Evolutionary conservation across 2,888 invertebrate genomes (phyloP), one percentile per base, ranked within the genome.

Genomic region (Oeneis ivallda): DNA sequence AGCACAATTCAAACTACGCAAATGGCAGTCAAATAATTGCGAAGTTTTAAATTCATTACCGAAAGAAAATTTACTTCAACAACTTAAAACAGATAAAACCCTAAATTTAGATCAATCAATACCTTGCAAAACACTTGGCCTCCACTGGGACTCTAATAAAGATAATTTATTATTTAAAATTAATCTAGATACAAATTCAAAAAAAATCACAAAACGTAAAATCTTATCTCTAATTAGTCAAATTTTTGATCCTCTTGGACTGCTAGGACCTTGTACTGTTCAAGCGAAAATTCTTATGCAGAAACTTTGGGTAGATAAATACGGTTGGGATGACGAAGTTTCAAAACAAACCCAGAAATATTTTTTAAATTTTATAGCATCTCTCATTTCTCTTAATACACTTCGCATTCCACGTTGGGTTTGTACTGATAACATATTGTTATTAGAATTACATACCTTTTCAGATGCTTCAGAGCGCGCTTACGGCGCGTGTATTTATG

Each of bases 271-370:
- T n/a, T 58, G 58, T 13, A 45, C 45, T 3, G 47, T 58, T 45
- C 26, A 58, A 47, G 58, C 58, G 34, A 58, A 58, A 47, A 58
- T 58, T 43, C 26, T 58, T 1, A 58, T 45, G 45, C 58, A 58
- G 32, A 52, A 52, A 11, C 52, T 52, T 52, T 52, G 52, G 52
- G 10, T 52, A 11, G 11, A 26, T 52, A 52, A 52, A 26, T 52
- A 5, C 19, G 19, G 26, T 26, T 52, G 52, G 52, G 52, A 52
- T 52, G 52, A 52, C 13, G 52, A 52, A 52, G 52, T 52, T 0
- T 5, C 52, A 13, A 52, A 52, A 52, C 32, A 52, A 10, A 52
- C 19, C 4, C 52, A 52, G 11, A 52, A 26, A 10, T 26, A 26
- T 11, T 52, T 52, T 26, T 52, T 26, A 11, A 41, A 41, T 41